phyloP scores from a whole-genome alignment of 2,113 vertebrate species.

The Proteles cristata region DNA sequence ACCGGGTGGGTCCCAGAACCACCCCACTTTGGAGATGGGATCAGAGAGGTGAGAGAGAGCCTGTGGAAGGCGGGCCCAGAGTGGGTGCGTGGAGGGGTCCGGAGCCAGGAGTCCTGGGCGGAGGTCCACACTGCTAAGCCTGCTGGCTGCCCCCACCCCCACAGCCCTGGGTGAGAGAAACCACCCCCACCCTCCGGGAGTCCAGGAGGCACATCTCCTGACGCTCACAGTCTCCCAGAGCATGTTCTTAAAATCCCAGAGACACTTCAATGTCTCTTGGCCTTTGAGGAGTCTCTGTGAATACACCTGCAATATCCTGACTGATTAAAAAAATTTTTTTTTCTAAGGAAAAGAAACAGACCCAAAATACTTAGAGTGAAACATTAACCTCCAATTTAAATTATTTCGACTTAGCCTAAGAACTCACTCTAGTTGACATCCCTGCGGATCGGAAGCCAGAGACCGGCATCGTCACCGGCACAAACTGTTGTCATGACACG shows the following conservation, averaged over 20 bases:
- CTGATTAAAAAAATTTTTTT: neutral
- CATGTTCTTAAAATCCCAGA: accelerated
- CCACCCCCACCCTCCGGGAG: accelerated
- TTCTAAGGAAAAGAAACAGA: neutral
- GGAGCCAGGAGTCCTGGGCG: neutral
- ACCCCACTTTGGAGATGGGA: accelerated
- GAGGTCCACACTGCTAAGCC: accelerated
- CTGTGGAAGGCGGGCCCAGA: accelerated
- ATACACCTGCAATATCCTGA: neutral
- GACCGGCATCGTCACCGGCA: neutral
- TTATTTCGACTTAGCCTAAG: neutral
- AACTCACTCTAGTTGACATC: neutral
- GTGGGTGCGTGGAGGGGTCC: accelerated
- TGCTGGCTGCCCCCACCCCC: neutral
- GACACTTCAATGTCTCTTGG: accelerated
- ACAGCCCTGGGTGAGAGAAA: accelerated
- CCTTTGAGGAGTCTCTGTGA: neutral
- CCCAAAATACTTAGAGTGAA: neutral
- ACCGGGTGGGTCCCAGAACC: accelerated
- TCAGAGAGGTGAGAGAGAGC: accelerated
- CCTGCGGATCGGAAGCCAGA: neutral
- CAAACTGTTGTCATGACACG: accelerated
- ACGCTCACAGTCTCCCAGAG: accelerated
- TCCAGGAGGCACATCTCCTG: accelerated
- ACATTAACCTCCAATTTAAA: neutral